A percentile compares a stretch with the other conserved stretches of the same genome.
phyloP scores from a whole-genome alignment of 2,113 vertebrate species.

The Bufo gargarizans region DNA sequence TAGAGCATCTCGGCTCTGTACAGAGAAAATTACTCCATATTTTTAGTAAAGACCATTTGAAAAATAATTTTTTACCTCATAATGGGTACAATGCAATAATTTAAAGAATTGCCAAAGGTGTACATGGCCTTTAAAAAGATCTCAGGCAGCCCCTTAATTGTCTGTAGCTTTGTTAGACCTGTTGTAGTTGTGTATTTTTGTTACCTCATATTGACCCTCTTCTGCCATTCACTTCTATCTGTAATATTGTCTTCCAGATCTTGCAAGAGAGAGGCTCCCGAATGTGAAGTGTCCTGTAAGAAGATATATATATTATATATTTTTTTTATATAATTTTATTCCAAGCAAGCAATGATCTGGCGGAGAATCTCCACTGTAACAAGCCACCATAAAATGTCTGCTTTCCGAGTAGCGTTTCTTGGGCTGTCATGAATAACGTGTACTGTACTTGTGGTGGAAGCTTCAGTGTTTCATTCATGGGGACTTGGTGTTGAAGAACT shows the following conservation, averaged over 20 bases:
- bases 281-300: constrained; percentile 84
- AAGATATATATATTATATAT: constrained; percentile 57
- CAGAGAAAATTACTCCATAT: no score
- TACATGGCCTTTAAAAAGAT: no score
- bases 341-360: constrained; percentile 63
- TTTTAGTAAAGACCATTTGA: no score
- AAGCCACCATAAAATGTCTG: constrained; percentile 74
- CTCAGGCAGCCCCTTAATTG: background rate
- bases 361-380: constrained; percentile 69
- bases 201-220: background rate
- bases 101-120: no score
- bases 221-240: background rate
- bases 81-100: no score
- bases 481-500: constrained; percentile 11
- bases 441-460: constrained; percentile 13
- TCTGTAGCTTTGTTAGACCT: background rate
- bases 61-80: no score
- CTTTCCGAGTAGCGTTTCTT: constrained; percentile 70
- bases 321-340: constrained; percentile 62
- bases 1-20: no score
- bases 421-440: constrained; percentile 63
- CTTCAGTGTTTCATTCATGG: constrained; percentile 27
- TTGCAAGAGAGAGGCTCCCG: constrained; percentile 96
- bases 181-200: background rate
- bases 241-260: constrained; percentile 79